phyloP scores from a whole-genome alignment of 2,888 invertebrate genomes.

The Tinea trinotella region DNA sequence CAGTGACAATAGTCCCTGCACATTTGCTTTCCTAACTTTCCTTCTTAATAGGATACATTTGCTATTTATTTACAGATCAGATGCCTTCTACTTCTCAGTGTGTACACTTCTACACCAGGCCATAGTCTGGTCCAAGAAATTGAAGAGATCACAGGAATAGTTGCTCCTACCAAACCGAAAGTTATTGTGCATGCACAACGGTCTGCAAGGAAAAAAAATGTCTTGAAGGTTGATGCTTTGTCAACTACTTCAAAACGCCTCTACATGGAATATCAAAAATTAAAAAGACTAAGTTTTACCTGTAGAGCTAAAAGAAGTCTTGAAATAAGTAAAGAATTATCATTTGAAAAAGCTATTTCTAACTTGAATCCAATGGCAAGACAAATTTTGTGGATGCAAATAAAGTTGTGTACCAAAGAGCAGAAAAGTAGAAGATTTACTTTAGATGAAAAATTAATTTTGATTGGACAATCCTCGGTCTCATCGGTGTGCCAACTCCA shows the following conservation, averaged over 20 bases:
- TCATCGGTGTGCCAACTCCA: too few species aligned
- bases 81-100: too few species aligned
- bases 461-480: too few species aligned
- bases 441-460: background rate
- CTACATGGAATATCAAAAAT: background rate
- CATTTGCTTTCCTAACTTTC: too few species aligned
- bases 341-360: background rate
- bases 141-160: too few species aligned
- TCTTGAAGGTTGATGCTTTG: background rate
- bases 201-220: background rate
- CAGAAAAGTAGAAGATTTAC: background rate
- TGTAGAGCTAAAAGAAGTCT: background rate
- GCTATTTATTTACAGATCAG: too few species aligned
- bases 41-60: too few species aligned
- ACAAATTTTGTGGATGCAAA: background rate
- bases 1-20: too few species aligned
- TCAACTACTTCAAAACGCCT: background rate
- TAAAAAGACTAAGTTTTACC: background rate
- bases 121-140: too few species aligned
- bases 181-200: too few species aligned
- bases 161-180: too few species aligned
- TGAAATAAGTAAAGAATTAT: background rate
- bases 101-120: too few species aligned
- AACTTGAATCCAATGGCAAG: background rate
- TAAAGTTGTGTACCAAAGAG: background rate